Evolutionary conservation across 2,113 vertebrate genomes (phyloP).

Genomic region (Chaenocephalus aceratus): DNA sequence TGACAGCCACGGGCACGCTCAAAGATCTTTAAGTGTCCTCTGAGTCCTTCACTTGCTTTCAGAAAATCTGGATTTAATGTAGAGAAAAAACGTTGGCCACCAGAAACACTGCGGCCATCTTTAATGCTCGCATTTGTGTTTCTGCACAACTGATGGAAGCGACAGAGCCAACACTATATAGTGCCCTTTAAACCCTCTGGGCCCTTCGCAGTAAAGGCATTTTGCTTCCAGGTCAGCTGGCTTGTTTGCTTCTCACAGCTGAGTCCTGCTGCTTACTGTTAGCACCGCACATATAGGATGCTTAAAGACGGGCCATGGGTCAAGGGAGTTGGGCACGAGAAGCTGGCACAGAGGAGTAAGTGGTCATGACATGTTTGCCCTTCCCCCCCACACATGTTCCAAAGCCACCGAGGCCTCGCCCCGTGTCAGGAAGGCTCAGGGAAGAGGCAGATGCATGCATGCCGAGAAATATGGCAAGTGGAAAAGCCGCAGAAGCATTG

Average conservation of each 20-base stretch:
- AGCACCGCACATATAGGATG: conserved; percentile 52
- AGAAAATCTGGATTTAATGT: conserved; percentile 32
- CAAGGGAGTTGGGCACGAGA: conserved; percentile 40
- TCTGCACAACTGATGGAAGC: conserved; percentile 25
- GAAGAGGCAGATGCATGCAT: conserved; percentile 44
- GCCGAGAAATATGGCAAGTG: conserved; percentile 23
- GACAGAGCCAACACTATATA: conserved; percentile 25
- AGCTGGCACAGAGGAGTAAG: conserved; percentile 50
- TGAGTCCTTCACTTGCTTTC: conserved; percentile 25
- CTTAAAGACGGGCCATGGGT: conserved; percentile 64
- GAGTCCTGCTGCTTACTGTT: conserved; percentile 56
- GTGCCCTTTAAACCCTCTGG: conserved; percentile 54
- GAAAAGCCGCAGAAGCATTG: conserved; percentile 24
- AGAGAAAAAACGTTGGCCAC: background rate
- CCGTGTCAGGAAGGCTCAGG: conserved; percentile 7
- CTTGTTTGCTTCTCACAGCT: conserved; percentile 70
- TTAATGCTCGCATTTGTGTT: background rate
- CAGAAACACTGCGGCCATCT: background rate
- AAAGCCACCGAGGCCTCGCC: conserved; percentile 30
- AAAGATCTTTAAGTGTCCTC: conserved; percentile 47
- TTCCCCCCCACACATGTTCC: conserved; percentile 38
- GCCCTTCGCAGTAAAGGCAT: conserved; percentile 47
- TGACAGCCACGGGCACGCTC: conserved; percentile 32
- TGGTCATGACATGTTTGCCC: conserved; percentile 46
- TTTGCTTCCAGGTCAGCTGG: conserved; percentile 81